Evolutionary conservation across 2,113 vertebrate genomes (phyloP).

Genomic region (Tachycineta bicolor): DNA sequence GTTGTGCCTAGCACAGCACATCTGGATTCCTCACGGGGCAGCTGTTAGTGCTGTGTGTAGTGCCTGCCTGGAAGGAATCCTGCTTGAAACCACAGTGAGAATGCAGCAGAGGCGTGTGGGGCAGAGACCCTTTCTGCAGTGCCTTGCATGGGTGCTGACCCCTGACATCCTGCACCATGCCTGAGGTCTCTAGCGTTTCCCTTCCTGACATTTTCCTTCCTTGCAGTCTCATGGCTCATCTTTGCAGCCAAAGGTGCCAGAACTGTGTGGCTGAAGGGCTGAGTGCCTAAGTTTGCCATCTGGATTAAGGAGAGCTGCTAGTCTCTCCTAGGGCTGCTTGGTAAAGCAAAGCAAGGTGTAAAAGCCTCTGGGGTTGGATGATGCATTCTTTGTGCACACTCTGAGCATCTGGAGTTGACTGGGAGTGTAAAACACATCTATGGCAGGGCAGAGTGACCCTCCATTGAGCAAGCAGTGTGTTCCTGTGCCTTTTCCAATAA

Average conservation of each 20-base stretch:
- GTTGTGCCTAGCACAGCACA: not conserved
- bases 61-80: not conserved
- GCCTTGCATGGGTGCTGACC: not conserved
- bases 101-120: not conserved
- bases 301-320: not conserved
- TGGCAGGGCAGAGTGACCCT: not conserved
- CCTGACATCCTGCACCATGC: not conserved
- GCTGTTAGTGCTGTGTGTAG: not conserved
- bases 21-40: not conserved
- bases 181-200: not conserved
- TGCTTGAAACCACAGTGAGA: accelerated
- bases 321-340: not conserved
- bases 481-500: not conserved
- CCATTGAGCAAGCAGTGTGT: not conserved
- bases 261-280: not conserved
- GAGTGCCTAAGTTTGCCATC: not conserved
- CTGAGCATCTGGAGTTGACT: not conserved
- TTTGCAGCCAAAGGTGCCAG: not conserved
- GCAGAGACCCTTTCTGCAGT: not conserved
- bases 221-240: not conserved
- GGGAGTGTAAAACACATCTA: not conserved
- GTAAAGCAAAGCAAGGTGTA: not conserved
- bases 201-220: not conserved
- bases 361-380: not conserved
- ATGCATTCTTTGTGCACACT: not conserved